Base-by-base conservation (phyloP, 1,140 invertebrate genomes). In the Stegodyphus mimosarum region DNA sequence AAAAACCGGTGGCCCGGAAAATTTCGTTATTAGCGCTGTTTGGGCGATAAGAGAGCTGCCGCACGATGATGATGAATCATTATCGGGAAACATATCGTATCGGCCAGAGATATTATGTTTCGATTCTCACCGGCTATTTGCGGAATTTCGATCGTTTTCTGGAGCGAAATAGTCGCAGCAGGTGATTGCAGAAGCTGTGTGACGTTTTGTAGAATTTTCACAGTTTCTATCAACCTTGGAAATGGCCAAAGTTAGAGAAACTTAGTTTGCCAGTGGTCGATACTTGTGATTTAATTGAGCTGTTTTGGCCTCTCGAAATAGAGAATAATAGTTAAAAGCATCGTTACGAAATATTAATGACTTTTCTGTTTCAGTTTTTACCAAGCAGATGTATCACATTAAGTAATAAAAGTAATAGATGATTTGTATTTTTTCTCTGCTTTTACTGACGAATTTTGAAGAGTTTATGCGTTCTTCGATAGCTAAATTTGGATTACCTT, bases 91-190 rank as follows among this genome's bases (percentile, higher is more conserved):
- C 67, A 51, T 50, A 66, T 79, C 77, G 49, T 70, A 70, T 70
- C 77, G 67, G 49, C n/a, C 33, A 79, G 53, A 69, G 77, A 79
- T 79, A 79, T 79, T 70, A 79, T 79, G 63, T 79, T 79, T 79
- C 77, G 77, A 69, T 70, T 79, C 67, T 79, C 63, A 79, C 77
- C 18, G 77, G 66, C 77, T 79, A 79, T 79, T 79, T 79, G 66
- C 67, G 77, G 49, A 50, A n/a, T 9, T 79, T 79, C 77, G 77
- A 79, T 79, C 77, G 76, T 69, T 79, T 49, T 7, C 17, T 11
- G n/a, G 7, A 9, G n/a, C 51, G 13, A 53, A 69, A 33, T 53
- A 53, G 49, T 33, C n/a, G 67, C 64, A 66, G 70, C 77, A 79
- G 77, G 77, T 79, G 77, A 79, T 79, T 79, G 69, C 17, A 9